Evolutionary conservation across 2,113 vertebrate species (phyloP), one percentile per base, ranked within the genome.

Genomic region (Narcine bancroftii): DNA sequence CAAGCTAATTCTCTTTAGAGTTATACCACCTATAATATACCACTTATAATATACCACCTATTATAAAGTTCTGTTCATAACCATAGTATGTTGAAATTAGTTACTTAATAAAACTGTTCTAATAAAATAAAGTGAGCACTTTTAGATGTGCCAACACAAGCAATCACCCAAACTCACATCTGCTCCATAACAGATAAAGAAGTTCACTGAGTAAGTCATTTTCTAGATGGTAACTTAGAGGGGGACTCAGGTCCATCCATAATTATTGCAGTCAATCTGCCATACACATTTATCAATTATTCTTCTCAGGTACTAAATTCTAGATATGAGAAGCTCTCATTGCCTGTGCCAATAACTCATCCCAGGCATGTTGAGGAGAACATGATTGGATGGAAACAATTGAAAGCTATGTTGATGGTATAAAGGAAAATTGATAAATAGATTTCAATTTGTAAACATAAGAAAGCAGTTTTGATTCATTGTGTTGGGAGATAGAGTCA

Each of bases 51-150:
- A 39, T 45, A 45, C 45, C 36, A 69, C 63, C 63, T 39, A 89
- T 63, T 65, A 69, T 69, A 47, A 15, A 69, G 36, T 39, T 26
- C 89, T 45, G 26, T 63, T 36, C 63, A 39, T 56, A 66, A 13
- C 60, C 17, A 7, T 76, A 29, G 19, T 36, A 10, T 87, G 81
- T 17, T 87, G 50, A 87, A 60, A 11, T 36, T 87, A 60, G 53
- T 87, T 19, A 53, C 81, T 60, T 87, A 60, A 87, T 85, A 85
- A 36, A 85, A 81, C 45, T 81, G 77, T 50, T 81, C 53, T 56
- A 17, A 56, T 17, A 87, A 87, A 85, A 60, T 36, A 1, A 19
- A 11, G 19, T 85, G 15, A 87, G 10, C 60, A 36, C 33, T 87
- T 87, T 15, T 60, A 36, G 33, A 60, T 87, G 53, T 36, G 81